Base-by-base conservation (phyloP, 2,797 vertebrate species). In the Tadarida brasiliensis region DNA sequence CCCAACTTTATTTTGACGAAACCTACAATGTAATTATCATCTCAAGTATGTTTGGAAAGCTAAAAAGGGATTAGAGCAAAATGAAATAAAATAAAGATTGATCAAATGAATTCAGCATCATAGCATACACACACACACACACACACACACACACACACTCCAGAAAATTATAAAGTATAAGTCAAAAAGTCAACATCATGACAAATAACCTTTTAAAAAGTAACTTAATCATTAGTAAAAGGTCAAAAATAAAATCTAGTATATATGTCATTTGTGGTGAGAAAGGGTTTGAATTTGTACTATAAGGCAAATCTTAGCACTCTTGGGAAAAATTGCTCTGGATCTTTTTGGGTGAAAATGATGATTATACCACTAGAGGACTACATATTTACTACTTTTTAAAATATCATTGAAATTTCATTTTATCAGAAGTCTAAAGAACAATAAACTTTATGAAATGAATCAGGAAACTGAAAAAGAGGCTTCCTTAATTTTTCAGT, bases 181-280 rank as follows among this genome's bases (percentile, higher is more conserved):
- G 51, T 84, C 17, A 90, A 73, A 22, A 96, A 94, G 49, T 85
- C 44, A 85, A 94, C 22, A 47, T 96, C 19, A 82, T 73, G 49
- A 90, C 68, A 90, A 96, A 68, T 83, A 93, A 73, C 17, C 30
- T 71, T 96, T 92, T 91, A 17, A 85, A 92, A 93, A 54, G 78
- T 85, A 22, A 87, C 7, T 83, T 90, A 47, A 91, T 80, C 67
- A 90, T 84, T 81, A 96, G 30, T 49, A 63, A 93, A 96, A 93
- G 59, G 35, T 93, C 63, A 76, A 90, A 80, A 87, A 63, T 94
- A 83, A 97, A 97, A 96, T 70, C 30, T 80, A 92, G 30, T 86
- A 35, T 87, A 30, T 11, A 95, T 35, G 65, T 93, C 44, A 90
- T 85, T 91, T 92, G 9, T n/a, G 76, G 47, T 77, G n/a, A 91